Evolutionary conservation across 1,140 invertebrate genomes (phyloP), one percentile per base, ranked within the genome.

Genomic region (Eufriesea mexicana): DNA sequence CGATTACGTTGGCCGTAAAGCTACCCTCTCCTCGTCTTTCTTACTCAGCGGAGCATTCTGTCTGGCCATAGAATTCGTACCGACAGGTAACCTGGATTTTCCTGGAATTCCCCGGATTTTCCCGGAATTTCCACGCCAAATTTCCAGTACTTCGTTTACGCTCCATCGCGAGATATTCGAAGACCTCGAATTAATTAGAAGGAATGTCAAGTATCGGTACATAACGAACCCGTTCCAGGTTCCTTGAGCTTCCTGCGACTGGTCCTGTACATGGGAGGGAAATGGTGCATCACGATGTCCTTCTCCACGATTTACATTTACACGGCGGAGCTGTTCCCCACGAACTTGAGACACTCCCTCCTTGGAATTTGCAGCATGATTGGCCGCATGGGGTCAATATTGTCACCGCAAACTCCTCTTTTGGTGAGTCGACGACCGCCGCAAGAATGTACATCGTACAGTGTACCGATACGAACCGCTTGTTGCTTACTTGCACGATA

Each of bases 311-410:
- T 96, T 14, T 97, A 97, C 92, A 95, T 97, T 84, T 96, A 96
- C 86, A 96, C 96, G 5, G 95, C 96, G 28, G 97, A 97, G 93
- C 94, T 97, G 91, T 97, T 96, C 92, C 97, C 97, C 23, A 97
- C 97, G 18, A 94, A 94, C 71, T 91, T 96, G 74, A 94, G 96
- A 74, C 95, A 95, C 84, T 96, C 96, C 20, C 91, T 96, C 57
- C 94, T 97, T 55, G 96, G 96, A 0, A 90, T 95, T 67, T 96
- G 96, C 88, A 97, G 97, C 55, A 96, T 97, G 93, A 95, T 97
- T 84, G 97, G 96, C 45, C 94, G 96, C 49, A 93, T 97, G 55
- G 96, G 96, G 2, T 96, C 96, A 35, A 95, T 97, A 91, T 86
- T 96, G 54, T 96, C 96, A 9, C 96, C 96, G 84, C 95, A 96